Conservation (phyloP, 2,888 invertebrate species). For the Sinelater perroti region DNA sequence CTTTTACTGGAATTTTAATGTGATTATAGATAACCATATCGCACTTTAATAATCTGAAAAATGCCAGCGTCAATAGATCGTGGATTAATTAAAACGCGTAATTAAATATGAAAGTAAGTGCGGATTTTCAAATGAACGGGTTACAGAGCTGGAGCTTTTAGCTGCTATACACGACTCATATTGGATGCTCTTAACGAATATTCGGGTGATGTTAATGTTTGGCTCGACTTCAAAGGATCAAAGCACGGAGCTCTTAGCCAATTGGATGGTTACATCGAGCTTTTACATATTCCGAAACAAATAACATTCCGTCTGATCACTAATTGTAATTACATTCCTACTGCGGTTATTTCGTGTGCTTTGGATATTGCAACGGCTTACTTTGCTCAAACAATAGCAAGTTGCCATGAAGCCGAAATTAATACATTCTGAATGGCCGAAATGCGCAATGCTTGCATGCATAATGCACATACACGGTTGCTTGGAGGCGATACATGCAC, state of each 20-base stretch:
- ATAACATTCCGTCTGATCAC: conserved; percentile 47
- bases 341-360: conserved; percentile 25
- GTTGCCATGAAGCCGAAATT: conserved; percentile 19
- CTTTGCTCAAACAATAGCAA: conserved; percentile 10
- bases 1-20: too few relatives aligned
- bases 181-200: conserved; percentile 55
- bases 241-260: conserved; percentile 55
- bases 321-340: conserved; percentile 51
- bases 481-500: conserved; percentile 44
- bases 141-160: conserved; percentile 36
- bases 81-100: too few relatives aligned
- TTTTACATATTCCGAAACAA: conserved; percentile 44
- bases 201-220: conserved; percentile 49
- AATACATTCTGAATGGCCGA: conserved; percentile 12
- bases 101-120: too few relatives aligned
- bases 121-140: conserved; percentile 11
- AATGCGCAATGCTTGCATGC: conserved; percentile 15
- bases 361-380: conserved; percentile 23
- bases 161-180: conserved; percentile 43
- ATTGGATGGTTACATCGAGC: conserved; percentile 48
- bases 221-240: conserved; percentile 53
- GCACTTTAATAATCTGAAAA: too few relatives aligned
- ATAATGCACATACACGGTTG: conserved; percentile 27
- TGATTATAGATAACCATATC: too few relatives aligned
- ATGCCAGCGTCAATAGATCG: too few relatives aligned